Evolutionary conservation across 2,797 vertebrate genomes (phyloP).

Genomic region (Graptemys geographica): DNA sequence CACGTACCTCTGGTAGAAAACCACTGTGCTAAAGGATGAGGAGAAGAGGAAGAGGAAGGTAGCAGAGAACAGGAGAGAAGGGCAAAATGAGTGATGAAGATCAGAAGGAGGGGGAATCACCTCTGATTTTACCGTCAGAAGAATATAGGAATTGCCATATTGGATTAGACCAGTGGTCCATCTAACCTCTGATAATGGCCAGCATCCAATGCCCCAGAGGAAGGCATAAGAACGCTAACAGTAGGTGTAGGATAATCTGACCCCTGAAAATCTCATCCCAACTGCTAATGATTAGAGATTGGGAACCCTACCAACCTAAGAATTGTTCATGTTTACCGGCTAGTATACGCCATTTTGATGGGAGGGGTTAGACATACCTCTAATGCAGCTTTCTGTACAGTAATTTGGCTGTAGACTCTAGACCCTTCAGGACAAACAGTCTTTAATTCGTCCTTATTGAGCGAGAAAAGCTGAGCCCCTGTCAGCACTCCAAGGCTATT

Average conservation of each 20-base stretch:
- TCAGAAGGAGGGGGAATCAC: not conserved
- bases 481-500: conserved; percentile 94
- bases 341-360: not conserved
- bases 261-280: not conserved
- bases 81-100: not conserved
- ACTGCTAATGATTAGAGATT: not conserved
- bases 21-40: not conserved
- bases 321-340: not conserved
- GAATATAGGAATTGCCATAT: not conserved
- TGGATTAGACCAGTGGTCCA: not conserved
- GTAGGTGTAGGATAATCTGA: not conserved
- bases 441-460: conserved; percentile 96
- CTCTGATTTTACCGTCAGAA: not conserved
- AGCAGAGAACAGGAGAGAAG: not conserved
- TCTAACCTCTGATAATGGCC: not conserved
- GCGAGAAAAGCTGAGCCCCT: conserved; percentile 96
- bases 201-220: not conserved
- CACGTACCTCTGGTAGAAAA: too few species aligned
- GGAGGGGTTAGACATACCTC: conserved; percentile 83
- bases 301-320: not conserved
- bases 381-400: conserved; percentile 93
- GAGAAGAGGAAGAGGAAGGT: not conserved
- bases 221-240: not conserved
- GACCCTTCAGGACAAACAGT: conserved; percentile 95
- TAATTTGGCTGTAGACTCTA: conserved; percentile 94